Evolutionary conservation across 2,797 vertebrate genomes (phyloP).

Genomic region (Takifugu rubripes): DNA sequence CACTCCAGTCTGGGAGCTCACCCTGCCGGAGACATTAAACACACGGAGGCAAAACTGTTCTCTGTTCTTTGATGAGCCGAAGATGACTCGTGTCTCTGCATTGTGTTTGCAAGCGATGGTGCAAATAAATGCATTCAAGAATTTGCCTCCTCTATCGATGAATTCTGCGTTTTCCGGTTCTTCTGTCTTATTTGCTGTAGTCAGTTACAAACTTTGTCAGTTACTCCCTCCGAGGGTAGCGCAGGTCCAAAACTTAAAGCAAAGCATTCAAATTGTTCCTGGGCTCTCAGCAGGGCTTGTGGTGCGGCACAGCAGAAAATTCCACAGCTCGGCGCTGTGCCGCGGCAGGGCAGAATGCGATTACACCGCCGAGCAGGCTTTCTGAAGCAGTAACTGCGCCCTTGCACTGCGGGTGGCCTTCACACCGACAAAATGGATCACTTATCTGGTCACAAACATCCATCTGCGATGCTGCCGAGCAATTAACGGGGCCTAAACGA

Average conservation of each 20-base stretch:
- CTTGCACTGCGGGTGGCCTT: conserved; percentile 53
- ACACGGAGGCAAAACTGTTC: conserved; percentile 22
- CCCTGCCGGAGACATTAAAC: conserved; percentile 36
- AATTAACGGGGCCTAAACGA: conserved; percentile 50
- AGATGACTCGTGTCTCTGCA: conserved; percentile 4
- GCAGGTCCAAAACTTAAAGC: conserved; percentile 49
- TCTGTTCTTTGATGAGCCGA: conserved; percentile 35
- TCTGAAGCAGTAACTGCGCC: conserved; percentile 49
- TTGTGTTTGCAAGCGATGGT: conserved; percentile 31
- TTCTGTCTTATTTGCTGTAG: not conserved
- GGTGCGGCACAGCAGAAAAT: conserved; percentile 41
- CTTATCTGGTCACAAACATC: conserved; percentile 60
- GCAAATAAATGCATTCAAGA: conserved; percentile 22
- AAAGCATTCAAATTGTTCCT: conserved; percentile 52
- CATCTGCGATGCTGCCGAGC: conserved; percentile 44
- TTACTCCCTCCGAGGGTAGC: conserved; percentile 23
- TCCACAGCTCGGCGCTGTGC: conserved; percentile 27
- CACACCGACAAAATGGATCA: conserved; percentile 66
- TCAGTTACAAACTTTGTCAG: conserved; percentile 14
- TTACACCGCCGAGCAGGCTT: conserved; percentile 50
- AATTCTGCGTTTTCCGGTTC: too few species aligned
- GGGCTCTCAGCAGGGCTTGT: conserved; percentile 50
- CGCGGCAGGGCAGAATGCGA: conserved; percentile 25
- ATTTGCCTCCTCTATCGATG: too few species aligned
- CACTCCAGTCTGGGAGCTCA: conserved; percentile 25